Conservation (phyloP, 2,888 invertebrate species). For the Tromatobia lineatoria region DNA sequence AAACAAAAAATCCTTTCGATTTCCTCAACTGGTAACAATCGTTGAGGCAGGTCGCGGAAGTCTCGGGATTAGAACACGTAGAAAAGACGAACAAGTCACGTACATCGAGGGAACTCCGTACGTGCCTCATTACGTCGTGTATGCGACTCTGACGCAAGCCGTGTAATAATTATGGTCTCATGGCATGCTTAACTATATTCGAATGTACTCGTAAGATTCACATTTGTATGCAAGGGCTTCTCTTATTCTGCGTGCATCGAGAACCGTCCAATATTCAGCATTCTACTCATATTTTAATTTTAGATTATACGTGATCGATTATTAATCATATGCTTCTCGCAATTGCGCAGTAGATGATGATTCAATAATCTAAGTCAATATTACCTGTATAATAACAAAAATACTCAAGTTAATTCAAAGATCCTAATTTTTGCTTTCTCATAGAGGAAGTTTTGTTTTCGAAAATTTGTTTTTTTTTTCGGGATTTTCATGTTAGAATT, state of each 20-base stretch:
- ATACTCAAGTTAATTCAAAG: not conserved
- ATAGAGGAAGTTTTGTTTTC: no score
- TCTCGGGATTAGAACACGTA: slow-evolving; percentile 28
- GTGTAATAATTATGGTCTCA: slow-evolving; percentile 4
- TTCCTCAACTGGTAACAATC: not conserved
- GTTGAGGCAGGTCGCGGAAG: slow-evolving; percentile 51
- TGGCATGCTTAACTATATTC: not conserved
- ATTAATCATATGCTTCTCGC: not conserved
- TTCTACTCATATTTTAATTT: not conserved
- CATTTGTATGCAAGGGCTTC: slow-evolving; percentile 18
- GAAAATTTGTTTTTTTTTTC: no score
- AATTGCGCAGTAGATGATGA: not conserved
- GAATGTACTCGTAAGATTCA: not conserved
- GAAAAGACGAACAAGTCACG: slow-evolving; percentile 56
- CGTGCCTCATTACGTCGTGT: slow-evolving; percentile 58
- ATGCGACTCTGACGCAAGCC: slow-evolving; percentile 2
- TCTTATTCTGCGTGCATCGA: slow-evolving; percentile 1
- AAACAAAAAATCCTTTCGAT: not conserved
- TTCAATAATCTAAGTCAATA: not conserved
- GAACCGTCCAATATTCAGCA: not conserved
- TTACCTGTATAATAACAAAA: not conserved
- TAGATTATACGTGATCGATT: slow-evolving; percentile 14
- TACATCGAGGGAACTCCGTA: slow-evolving; percentile 47
- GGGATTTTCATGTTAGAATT: no score
- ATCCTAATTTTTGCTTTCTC: no score